Conservation (phyloP, 2,888 invertebrate species). For the Branchellion lobata region DNA sequence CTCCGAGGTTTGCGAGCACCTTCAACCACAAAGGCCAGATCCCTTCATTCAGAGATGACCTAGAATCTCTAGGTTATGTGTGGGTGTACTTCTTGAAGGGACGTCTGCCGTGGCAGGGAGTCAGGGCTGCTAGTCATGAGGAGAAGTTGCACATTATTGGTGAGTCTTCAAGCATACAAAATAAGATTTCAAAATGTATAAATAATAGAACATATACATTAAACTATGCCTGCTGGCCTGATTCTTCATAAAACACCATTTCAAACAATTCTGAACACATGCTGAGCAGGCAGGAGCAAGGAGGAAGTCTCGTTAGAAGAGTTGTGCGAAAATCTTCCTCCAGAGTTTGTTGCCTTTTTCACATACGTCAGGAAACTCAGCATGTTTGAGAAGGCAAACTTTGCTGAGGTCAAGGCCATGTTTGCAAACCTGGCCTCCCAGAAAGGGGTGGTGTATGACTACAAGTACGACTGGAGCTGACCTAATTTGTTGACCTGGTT, state of each 20-base stretch:
- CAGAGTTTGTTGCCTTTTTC: slow-evolving; percentile 49
- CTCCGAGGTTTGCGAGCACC: slow-evolving; percentile 49
- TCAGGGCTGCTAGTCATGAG: slow-evolving; percentile 5
- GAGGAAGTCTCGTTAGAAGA: slow-evolving; percentile 37
- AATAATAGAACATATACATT: too few relatives aligned
- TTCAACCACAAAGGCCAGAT: slow-evolving; percentile 47
- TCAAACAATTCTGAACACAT: too few relatives aligned
- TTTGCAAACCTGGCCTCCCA: slow-evolving; percentile 44
- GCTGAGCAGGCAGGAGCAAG: slow-evolving; percentile 48
- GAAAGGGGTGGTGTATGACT: slow-evolving; percentile 45
- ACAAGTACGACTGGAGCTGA: slow-evolving; percentile 46
- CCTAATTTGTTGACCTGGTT: too few relatives aligned
- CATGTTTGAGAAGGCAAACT: slow-evolving; percentile 46
- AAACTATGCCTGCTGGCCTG: too few relatives aligned
- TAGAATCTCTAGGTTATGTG: slow-evolving; percentile 50
- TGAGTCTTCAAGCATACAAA: neutral
- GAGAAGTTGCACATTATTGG: slow-evolving; percentile 42
- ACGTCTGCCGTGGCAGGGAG: slow-evolving; percentile 52
- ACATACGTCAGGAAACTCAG: slow-evolving; percentile 47
- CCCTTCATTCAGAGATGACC: slow-evolving; percentile 48
- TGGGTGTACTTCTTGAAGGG: slow-evolving; percentile 49
- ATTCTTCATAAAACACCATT: too few relatives aligned
- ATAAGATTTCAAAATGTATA: too few relatives aligned
- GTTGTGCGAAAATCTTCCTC: slow-evolving; percentile 49
- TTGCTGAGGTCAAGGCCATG: slow-evolving; percentile 44